Evolutionary conservation across 2,797 vertebrate genomes (phyloP).

Genomic region (Onychomys arenicola): DNA sequence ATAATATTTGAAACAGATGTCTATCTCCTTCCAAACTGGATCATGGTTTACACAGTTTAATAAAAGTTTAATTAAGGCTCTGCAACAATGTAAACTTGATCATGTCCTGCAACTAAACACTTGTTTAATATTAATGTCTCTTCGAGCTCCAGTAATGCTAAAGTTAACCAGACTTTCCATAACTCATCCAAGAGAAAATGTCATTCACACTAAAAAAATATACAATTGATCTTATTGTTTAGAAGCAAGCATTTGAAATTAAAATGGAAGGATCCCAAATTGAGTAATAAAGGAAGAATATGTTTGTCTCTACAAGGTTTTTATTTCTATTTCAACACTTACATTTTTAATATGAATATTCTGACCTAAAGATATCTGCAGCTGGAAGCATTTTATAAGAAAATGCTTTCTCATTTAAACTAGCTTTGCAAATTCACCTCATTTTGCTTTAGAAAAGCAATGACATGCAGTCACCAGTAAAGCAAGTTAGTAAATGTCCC

Average conservation of each 20-base stretch:
- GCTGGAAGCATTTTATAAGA: conserved; percentile 21
- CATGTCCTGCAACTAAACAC: conserved; percentile 76
- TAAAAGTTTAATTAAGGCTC: conserved; percentile 81
- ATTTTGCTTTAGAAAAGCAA: background rate
- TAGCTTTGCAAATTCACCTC: conserved; percentile 25
- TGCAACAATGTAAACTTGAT: conserved; percentile 77
- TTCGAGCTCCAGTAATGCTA: conserved; percentile 44
- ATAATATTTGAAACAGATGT: conserved; percentile 79
- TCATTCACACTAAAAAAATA: conserved; percentile 71
- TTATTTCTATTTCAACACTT: conserved; percentile 32
- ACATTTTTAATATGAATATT: conserved; percentile 9
- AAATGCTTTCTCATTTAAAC: conserved; percentile 31
- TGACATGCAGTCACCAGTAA: background rate
- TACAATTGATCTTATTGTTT: background rate
- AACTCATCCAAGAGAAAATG: conserved; percentile 57
- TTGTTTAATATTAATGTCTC: conserved; percentile 72
- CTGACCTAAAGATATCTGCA: conserved; percentile 12
- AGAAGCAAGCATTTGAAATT: conserved; percentile 48
- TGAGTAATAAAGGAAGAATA: conserved; percentile 50
- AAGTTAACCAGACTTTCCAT: conserved; percentile 66
- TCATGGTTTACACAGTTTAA: conserved; percentile 74
- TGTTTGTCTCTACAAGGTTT: conserved; percentile 13
- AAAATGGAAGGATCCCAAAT: conserved; percentile 18
- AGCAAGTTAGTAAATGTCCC: background rate
- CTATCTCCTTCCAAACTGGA: conserved; percentile 75